Evolutionary conservation across 2,113 vertebrate species (phyloP), one percentile per base, ranked within the genome.

Genomic region (Aphelocoma coerulescens): DNA sequence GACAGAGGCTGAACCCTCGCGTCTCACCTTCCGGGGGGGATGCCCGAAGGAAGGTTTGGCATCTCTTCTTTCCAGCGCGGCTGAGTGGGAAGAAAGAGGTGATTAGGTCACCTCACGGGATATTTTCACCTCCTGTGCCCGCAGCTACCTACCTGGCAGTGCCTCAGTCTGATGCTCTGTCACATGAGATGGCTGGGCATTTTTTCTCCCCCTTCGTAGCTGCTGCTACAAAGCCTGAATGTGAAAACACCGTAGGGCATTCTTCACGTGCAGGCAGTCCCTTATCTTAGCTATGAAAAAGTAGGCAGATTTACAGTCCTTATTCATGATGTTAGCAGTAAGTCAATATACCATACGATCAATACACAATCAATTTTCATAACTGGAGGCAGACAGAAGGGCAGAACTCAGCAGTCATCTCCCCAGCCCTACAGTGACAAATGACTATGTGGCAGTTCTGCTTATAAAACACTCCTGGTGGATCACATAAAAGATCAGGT

Each of bases 1-100:
- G 2, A 22, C 1, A 10, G 10, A 2, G 3, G 1, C 13, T 8
- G 20, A 17, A 80, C 5, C 35, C 48, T 10, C 6, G 2, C 24
- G 1, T 20, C 37, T 5, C 8, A 9, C 9, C 32, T 2, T 16
- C 33, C 2, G 49, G 3, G 32, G 32, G 27, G 22, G 21, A 5
- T 16, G 55, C 10, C 13, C 5, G 13, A 26, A 8, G 39, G 30
- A 44, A 19, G 9, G 17, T 7, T 32, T 28, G 24, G 32, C 16
- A 6, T 32, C 22, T 32, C 17, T 18, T 13, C 52, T 37, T 52
- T 11, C 17, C 71, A 33, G 13, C 4, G 10, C 7, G 30, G 20
- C 8, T 28, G 6, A 8, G 17, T 26, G 58, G 27, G 30, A 75
- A 20, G 32, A 28, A 52, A 22, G 15, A 46, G 8, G 2, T 3